Percentiles rank a stretch among this genome's conserved stretches.
Evolutionary conservation across 2,888 invertebrate genomes (phyloP).

Genomic region (Acanthopleura granulata): DNA sequence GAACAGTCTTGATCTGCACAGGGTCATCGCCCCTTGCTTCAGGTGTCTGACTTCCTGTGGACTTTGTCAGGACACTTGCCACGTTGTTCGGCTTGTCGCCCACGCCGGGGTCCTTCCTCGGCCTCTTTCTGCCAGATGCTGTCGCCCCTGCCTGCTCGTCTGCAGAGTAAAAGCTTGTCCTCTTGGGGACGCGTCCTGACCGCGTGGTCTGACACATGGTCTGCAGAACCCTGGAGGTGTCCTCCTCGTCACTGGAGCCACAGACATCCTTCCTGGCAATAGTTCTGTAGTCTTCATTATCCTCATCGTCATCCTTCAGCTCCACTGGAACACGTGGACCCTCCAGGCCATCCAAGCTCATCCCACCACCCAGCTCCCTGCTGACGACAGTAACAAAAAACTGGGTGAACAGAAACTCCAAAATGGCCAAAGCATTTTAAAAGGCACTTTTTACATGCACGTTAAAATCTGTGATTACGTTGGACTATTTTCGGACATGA

Average conservation of each 20-base stretch:
- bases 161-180: neutral
- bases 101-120: neutral
- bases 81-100: neutral
- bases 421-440: no score
- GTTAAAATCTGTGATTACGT: no score
- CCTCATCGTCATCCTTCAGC: conserved; percentile 11
- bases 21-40: neutral
- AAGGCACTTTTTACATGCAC: no score
- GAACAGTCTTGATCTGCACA: neutral
- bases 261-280: neutral
- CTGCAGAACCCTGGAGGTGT: neutral
- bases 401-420: no score
- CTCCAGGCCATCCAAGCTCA: no score
- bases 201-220: conserved; percentile 1
- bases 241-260: conserved; percentile 11
- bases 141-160: neutral
- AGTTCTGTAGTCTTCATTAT: neutral
- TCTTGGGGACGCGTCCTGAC: neutral
- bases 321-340: neutral
- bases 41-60: neutral
- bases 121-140: neutral
- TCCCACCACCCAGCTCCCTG: no score
- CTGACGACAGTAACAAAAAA: no score
- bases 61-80: neutral
- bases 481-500: no score